Evolutionary conservation across 2,888 invertebrate genomes (phyloP).

Genomic region (Ectemnius lituratus): DNA sequence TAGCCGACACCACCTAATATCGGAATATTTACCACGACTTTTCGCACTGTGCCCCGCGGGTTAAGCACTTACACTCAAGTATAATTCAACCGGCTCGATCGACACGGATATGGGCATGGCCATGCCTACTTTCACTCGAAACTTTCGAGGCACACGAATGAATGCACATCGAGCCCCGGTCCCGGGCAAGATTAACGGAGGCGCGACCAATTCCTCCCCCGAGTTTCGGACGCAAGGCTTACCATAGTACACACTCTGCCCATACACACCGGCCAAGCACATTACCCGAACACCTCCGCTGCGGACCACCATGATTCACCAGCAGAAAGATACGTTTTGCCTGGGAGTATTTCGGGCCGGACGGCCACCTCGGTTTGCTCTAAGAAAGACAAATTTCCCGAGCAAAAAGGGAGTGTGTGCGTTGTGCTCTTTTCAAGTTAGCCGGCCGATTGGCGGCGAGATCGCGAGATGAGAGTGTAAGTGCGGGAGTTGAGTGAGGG

Average conservation of each 20-base stretch:
- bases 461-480: constrained; percentile 9
- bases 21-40: constrained; percentile 6
- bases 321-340: too few relatives aligned
- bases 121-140: constrained; percentile 58
- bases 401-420: too few relatives aligned
- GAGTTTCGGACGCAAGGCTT: background rate
- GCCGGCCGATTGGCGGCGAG: too few relatives aligned
- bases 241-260: too few relatives aligned
- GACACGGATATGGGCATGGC: constrained; percentile 20
- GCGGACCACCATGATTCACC: too few relatives aligned
- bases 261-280: too few relatives aligned
- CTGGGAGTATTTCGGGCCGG: too few relatives aligned
- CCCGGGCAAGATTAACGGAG: constrained; percentile 3
- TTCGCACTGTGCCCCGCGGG: constrained; percentile 38
- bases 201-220: background rate
- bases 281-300: too few relatives aligned
- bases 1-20: too few relatives aligned
- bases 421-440: too few relatives aligned
- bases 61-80: constrained; percentile 46
- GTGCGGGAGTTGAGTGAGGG: constrained; percentile 52
- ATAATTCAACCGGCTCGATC: constrained; percentile 48
- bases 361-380: too few relatives aligned
- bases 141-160: constrained; percentile 38
- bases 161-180: background rate
- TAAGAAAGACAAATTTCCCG: too few relatives aligned